These are phyloP conservation scores for Umimayanthus chanpuru DNA, from an alignment of 92 coral and sea anemone genomes.

Conservation along the genomic window DNA sequence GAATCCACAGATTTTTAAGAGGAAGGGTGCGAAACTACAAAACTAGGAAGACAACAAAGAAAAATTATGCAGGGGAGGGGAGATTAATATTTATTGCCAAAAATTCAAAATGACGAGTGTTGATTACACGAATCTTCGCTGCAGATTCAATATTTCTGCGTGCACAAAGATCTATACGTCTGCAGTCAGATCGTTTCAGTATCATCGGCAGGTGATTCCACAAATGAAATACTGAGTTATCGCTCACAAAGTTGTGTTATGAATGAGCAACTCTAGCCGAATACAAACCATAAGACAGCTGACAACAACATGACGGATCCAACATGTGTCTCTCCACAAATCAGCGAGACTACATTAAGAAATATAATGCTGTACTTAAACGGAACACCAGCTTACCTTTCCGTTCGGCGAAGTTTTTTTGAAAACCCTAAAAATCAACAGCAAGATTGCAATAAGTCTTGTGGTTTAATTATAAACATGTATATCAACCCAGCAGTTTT, in stretches of 20 bases:
- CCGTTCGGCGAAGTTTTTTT: conserved; percentile 97
- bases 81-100: too few relatives aligned
- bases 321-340: background rate
- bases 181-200: background rate
- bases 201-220: conserved; percentile 2
- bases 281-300: conserved; percentile 25
- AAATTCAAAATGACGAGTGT: background rate
- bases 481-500: background rate
- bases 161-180: background rate
- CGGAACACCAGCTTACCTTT: conserved; percentile 67
- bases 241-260: background rate
- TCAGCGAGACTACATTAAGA: background rate
- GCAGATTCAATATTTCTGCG: background rate
- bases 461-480: conserved; percentile 2
- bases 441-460: conserved; percentile 20
- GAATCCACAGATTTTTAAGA: too few relatives aligned
- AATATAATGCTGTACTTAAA: background rate
- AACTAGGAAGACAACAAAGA: too few relatives aligned
- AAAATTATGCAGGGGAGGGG: too few relatives aligned
- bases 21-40: too few relatives aligned
- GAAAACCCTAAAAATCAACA: conserved; percentile 82
- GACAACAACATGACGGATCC: conserved; percentile 1
- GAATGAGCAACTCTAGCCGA: conserved; percentile 3
- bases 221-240: background rate
- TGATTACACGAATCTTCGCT: background rate